Base-by-base conservation (phyloP, 2,113 vertebrate genomes). In the Microtus pennsylvanicus region DNA sequence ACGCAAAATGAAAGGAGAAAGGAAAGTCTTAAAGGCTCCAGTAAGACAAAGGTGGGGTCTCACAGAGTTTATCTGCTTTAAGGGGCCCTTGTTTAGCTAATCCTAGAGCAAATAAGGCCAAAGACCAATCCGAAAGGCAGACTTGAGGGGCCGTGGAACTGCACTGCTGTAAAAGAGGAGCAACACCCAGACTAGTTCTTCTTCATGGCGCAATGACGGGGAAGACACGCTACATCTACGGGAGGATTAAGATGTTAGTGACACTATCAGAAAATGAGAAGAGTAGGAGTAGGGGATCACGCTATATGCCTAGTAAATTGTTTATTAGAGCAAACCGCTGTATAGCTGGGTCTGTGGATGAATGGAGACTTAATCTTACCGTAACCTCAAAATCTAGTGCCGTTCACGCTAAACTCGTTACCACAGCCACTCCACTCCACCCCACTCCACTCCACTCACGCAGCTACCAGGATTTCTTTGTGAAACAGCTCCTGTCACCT, bases 401-500 rank as follows among this genome's bases (percentile, higher is more conserved):
- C 52, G 11, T 55, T 87, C 52, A 47, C 63, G 14, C 61, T 94
- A 12, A 35, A 91, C 4, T 92, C 89, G 87, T 89, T 50, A 63
- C 35, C 47, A 89, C 28, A 91, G 74, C 5, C 38, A 67, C 69
- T 78, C 13, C 82, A 69, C 81, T 33, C 28, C 35, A 67, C 67
- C 69, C 12, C 89, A 69, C 81, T n/a, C 28, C 35, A 67, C 74
- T 78, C 11, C 89, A 69, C 81, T n/a, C 28, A 78, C 21, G 45
- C 24, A 78, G 30, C 35, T 50, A 61, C 86, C 70, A 45, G 50
- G 38, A 94, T 83, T 96, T 91, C 65, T 87, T 86, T 72, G 35
- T 30, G 75, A 89, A 96, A 74, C 26, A 94, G 77, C 94, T 93
- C 35, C 47, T 96, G 89, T 94, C 93, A 95, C 69, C 33, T 87